phyloP scores from a whole-genome alignment of 2,113 vertebrate genomes.

The Colistium nudipinnis region DNA sequence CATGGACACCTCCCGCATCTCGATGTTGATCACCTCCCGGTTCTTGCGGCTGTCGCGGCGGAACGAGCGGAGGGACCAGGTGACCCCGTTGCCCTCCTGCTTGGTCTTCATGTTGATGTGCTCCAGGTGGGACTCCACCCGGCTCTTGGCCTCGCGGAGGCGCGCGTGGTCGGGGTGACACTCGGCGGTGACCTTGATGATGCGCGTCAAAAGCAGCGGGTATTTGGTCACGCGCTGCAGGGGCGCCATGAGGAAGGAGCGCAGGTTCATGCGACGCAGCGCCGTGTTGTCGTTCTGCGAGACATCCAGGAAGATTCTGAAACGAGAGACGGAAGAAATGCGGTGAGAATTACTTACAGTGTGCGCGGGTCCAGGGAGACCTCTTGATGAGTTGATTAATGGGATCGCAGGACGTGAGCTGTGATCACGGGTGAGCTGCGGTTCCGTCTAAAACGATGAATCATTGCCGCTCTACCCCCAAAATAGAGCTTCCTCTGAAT shows the following conservation, averaged over 20 bases:
- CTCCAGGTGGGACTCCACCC: slow-evolving; percentile 91
- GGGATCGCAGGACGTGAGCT: slow-evolving; percentile 20
- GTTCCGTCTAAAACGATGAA: slow-evolving; percentile 63
- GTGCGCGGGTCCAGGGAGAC: neutral
- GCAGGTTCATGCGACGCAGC: slow-evolving; percentile 90
- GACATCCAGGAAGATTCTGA: slow-evolving; percentile 92
- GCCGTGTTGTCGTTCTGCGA: slow-evolving; percentile 95
- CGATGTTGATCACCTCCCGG: slow-evolving; percentile 89
- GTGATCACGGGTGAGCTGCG: slow-evolving; percentile 37
- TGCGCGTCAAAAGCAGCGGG: slow-evolving; percentile 89
- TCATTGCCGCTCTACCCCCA: slow-evolving; percentile 48
- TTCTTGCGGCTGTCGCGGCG: slow-evolving; percentile 91
- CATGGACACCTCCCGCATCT: slow-evolving; percentile 90
- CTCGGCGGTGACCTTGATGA: slow-evolving; percentile 88
- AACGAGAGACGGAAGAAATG: slow-evolving; percentile 31
- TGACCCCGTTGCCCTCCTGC: slow-evolving; percentile 87
- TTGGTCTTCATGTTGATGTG: slow-evolving; percentile 96
- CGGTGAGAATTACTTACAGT: neutral
- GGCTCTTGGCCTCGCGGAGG: slow-evolving; percentile 90
- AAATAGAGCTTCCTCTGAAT: slow-evolving; percentile 74
- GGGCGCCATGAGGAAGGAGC: slow-evolving; percentile 93
- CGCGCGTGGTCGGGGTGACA: slow-evolving; percentile 87
- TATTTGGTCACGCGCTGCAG: slow-evolving; percentile 94
- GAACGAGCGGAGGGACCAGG: slow-evolving; percentile 91
- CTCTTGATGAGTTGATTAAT: slow-evolving; percentile 42